These are phyloP conservation scores for Macrosteles quadrilineatus DNA, from an alignment of 1,140 invertebrate species.

Conservation along the genomic window DNA sequence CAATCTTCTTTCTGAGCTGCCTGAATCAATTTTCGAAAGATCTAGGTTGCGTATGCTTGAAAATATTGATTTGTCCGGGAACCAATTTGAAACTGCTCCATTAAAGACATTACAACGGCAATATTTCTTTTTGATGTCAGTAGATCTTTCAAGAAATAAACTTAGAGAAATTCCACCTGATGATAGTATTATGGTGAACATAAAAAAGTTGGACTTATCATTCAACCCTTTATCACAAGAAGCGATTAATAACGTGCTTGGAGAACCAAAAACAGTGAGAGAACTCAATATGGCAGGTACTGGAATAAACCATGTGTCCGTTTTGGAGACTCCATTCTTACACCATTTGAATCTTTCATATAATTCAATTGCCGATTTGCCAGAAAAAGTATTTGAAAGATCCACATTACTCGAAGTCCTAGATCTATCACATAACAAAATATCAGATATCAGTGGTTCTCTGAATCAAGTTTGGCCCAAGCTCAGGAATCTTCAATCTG, in stretches of 20 bases:
- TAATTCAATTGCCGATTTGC: conserved; percentile 70
- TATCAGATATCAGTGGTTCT: conserved; percentile 59
- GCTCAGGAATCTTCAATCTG: conserved; percentile 63
- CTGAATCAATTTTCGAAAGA: conserved; percentile 82
- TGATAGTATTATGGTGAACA: conserved; percentile 81
- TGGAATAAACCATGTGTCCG: conserved; percentile 64
- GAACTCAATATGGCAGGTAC: conserved; percentile 79
- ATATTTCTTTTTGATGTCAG: conserved; percentile 73
- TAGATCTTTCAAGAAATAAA: conserved; percentile 78
- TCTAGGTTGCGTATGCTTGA: conserved; percentile 76
- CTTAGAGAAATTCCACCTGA: conserved; percentile 77
- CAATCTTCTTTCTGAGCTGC: conserved; percentile 72
- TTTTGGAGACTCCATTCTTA: conserved; percentile 85
- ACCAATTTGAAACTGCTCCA: conserved; percentile 77
- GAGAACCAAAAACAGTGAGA: conserved; percentile 85
- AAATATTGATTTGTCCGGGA: conserved; percentile 75
- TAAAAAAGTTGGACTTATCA: conserved; percentile 83
- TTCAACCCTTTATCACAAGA: conserved; percentile 77
- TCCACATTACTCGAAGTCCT: conserved; percentile 76
- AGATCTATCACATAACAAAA: conserved; percentile 74
- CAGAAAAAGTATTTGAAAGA: conserved; percentile 68
- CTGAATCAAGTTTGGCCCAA: conserved; percentile 60
- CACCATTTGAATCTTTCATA: conserved; percentile 76
- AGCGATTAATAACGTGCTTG: conserved; percentile 73
- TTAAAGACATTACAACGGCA: conserved; percentile 77